These are phyloP conservation scores for Tachycineta bicolor DNA, from an alignment of 2,113 vertebrate genomes.

Conservation along the genomic window DNA sequence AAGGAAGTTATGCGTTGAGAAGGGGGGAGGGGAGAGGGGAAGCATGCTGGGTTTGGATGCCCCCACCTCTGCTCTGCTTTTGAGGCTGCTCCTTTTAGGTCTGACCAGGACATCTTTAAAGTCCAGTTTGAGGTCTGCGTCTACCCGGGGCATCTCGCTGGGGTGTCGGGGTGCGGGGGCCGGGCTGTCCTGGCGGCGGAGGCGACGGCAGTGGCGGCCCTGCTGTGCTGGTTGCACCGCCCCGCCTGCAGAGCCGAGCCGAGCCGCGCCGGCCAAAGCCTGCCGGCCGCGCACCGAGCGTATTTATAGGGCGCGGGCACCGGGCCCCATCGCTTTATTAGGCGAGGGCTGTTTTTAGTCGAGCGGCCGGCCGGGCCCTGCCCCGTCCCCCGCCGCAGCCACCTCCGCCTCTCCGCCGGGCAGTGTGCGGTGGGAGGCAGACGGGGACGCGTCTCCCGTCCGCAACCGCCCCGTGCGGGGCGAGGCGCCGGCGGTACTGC, in stretches of 20 bases:
- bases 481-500: background rate
- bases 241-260: background rate
- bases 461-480: background rate
- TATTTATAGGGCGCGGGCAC: slow-evolving; percentile 82
- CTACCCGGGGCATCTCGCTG: slow-evolving; percentile 89
- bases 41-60: background rate
- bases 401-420: background rate
- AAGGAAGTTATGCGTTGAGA: background rate
- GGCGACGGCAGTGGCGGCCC: background rate
- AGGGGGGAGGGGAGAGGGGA: background rate
- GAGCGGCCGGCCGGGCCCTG: background rate
- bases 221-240: background rate
- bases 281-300: slow-evolving; percentile 66
- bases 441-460: background rate
- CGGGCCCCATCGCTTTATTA: slow-evolving; percentile 86
- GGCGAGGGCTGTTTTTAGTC: slow-evolving; percentile 66
- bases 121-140: slow-evolving; percentile 96
- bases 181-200: background rate
- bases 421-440: background rate
- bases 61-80: slow-evolving; percentile 93
- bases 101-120: slow-evolving; percentile 97
- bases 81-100: slow-evolving; percentile 97
- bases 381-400: background rate
- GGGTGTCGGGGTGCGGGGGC: background rate
- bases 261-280: slow-evolving; percentile 74